phyloP scores from a whole-genome alignment of 2,888 invertebrate species.

The Imbricaverruca yamaguchii region DNA sequence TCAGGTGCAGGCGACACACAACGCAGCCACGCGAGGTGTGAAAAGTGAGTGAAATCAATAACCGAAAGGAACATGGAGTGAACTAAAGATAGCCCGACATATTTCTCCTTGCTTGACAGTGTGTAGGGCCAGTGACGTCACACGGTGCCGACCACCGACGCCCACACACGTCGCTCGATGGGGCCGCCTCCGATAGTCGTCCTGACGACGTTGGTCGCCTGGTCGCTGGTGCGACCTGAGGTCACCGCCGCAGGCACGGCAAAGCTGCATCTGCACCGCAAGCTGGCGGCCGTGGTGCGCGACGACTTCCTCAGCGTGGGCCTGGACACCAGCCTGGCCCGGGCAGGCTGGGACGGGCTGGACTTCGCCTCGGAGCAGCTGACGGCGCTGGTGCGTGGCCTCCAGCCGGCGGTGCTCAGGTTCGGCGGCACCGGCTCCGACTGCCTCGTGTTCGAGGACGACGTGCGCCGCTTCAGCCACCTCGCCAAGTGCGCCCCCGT shows the following conservation, averaged over 20 bases:
- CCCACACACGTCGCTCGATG: too few relatives aligned
- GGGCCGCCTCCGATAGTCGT: too few relatives aligned
- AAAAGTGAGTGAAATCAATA: too few relatives aligned
- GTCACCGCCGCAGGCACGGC: not conserved
- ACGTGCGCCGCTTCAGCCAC: not conserved
- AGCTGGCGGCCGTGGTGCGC: not conserved
- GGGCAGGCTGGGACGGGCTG: not conserved
- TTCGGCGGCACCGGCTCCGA: not conserved
- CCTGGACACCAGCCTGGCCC: not conserved
- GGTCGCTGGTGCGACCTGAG: too few relatives aligned
- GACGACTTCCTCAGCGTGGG: conserved; percentile 2
- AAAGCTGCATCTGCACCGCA: not conserved
- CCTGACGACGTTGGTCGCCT: too few relatives aligned
- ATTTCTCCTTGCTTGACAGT: too few relatives aligned
- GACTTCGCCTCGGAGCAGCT: not conserved
- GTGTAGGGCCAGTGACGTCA: too few relatives aligned
- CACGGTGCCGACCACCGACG: too few relatives aligned
- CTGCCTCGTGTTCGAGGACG: not conserved
- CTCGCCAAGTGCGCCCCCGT: not conserved
- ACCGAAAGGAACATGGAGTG: too few relatives aligned
- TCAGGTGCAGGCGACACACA: too few relatives aligned
- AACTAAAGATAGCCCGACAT: too few relatives aligned
- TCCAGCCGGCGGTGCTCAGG: not conserved
- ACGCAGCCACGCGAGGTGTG: too few relatives aligned
- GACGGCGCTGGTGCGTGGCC: not conserved